Conservation (phyloP, 2,888 invertebrate species). For the Nephrotoma appendiculata region DNA sequence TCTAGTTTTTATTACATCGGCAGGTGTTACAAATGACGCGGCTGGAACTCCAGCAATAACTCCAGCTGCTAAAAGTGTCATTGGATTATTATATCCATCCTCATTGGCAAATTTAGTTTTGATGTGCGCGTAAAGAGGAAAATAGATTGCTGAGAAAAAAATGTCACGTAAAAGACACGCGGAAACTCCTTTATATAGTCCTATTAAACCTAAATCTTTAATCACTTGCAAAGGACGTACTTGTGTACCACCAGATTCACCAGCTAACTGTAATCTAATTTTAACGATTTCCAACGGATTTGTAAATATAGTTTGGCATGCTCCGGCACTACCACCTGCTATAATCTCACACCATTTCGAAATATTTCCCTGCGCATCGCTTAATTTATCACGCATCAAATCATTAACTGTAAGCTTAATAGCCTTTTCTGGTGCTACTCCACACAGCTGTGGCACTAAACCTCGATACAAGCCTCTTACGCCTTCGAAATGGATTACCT, state of each 20-base stretch:
- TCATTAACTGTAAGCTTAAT: conserved; percentile 97
- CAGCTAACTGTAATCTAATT: conserved; percentile 95
- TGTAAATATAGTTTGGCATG: conserved; percentile 92
- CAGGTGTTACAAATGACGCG: conserved; percentile 93
- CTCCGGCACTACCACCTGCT: conserved; percentile 85
- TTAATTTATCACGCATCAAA: conserved; percentile 86
- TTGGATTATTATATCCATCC: conserved; percentile 82
- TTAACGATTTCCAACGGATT: conserved; percentile 99
- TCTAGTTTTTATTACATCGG: conserved; percentile 96
- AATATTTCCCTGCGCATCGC: conserved; percentile 73
- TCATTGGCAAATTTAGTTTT: conserved; percentile 88
- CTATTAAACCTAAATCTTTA: conserved; percentile 86
- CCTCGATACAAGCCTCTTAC: conserved; percentile 82
- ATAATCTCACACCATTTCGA: conserved; percentile 69
- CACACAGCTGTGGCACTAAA: conserved; percentile 88
- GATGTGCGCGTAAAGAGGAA: conserved; percentile 91
- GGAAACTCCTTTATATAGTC: conserved; percentile 87
- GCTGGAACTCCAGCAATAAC: conserved; percentile 91
- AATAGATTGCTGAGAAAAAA: conserved; percentile 96
- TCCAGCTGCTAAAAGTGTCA: conserved; percentile 70
- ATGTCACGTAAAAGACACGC: conserved; percentile 94
- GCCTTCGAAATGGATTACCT: conserved; percentile 79
- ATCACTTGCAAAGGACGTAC: conserved; percentile 84
- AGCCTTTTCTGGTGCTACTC: conserved; percentile 98
- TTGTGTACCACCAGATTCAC: conserved; percentile 74